A percentile compares a stretch with the other conserved stretches of the same genome.
phyloP scores from a whole-genome alignment of 2,888 invertebrate genomes.

The Cephus runcator region DNA sequence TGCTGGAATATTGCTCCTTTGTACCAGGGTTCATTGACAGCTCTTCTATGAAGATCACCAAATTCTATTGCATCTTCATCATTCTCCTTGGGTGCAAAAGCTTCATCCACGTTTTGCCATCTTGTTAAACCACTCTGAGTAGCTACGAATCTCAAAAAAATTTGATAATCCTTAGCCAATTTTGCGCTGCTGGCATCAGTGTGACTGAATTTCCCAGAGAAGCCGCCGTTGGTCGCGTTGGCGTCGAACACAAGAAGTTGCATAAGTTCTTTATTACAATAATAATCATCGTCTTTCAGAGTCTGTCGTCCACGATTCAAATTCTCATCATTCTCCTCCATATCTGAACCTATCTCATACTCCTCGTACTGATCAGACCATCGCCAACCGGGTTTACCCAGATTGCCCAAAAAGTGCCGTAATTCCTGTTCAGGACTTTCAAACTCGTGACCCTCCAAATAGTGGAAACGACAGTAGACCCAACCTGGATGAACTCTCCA shows the following conservation, averaged over 20 bases:
- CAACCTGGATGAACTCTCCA: slow-evolving; percentile 89
- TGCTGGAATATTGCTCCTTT: slow-evolving; percentile 89
- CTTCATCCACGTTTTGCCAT: slow-evolving; percentile 82
- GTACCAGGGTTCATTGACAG: slow-evolving; percentile 93
- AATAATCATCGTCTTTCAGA: slow-evolving; percentile 77
- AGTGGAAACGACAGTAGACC: slow-evolving; percentile 91
- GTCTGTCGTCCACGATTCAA: slow-evolving; percentile 73
- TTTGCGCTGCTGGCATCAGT: slow-evolving; percentile 67
- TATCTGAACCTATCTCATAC: slow-evolving; percentile 31
- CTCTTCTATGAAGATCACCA: slow-evolving; percentile 78
- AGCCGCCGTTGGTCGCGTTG: slow-evolving; percentile 73
- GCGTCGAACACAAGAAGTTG: slow-evolving; percentile 90
- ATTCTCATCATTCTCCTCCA: slow-evolving; percentile 40
- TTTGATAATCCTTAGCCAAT: slow-evolving; percentile 76
- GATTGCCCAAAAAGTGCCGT: slow-evolving; percentile 78
- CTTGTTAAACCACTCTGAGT: slow-evolving; percentile 90
- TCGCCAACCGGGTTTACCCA: slow-evolving; percentile 70
- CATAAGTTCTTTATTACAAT: slow-evolving; percentile 86
- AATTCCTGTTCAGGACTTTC: slow-evolving; percentile 80
- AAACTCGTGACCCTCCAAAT: slow-evolving; percentile 81
- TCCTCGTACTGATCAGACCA: slow-evolving; percentile 74
- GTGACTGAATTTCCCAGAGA: slow-evolving; percentile 47
- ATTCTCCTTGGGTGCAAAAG: slow-evolving; percentile 45
- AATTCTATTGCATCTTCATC: slow-evolving; percentile 69
- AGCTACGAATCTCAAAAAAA: slow-evolving; percentile 83